Conservation (phyloP, 2,113 vertebrate genomes). For the Peromyscus californicus region DNA sequence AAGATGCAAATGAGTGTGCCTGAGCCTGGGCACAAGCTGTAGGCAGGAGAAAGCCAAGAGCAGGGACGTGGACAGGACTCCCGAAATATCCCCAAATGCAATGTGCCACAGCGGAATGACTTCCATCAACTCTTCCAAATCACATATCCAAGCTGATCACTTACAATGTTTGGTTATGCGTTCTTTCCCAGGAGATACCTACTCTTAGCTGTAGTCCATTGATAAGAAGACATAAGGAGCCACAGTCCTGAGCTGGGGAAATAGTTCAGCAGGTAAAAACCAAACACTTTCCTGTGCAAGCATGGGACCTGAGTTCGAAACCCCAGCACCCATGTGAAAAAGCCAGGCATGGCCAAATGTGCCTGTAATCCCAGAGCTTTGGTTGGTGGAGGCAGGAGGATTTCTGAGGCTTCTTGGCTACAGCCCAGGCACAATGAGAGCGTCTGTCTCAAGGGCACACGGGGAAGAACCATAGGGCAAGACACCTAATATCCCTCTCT, state of each 20-base stretch:
- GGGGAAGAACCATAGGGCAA: no score
- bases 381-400: neutral
- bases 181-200: neutral
- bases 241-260: neutral
- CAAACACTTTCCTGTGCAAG: neutral
- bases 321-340: neutral
- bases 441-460: neutral
- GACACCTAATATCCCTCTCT: neutral
- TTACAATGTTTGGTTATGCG: neutral
- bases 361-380: neutral
- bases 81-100: neutral
- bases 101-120: neutral
- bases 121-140: neutral
- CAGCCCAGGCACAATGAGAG: neutral
- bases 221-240: neutral
- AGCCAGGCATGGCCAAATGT: neutral
- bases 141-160: neutral
- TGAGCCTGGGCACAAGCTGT: neutral
- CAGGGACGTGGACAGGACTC: neutral
- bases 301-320: neutral
- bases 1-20: constrained; percentile 27
- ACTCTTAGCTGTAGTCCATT: neutral
- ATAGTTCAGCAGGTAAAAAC: neutral
- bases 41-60: neutral
- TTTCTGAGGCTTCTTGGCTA: neutral